These are phyloP conservation scores for Drosophila mercatorum DNA, from an alignment of 2,888 invertebrate genomes.

Conservation along the genomic window DNA sequence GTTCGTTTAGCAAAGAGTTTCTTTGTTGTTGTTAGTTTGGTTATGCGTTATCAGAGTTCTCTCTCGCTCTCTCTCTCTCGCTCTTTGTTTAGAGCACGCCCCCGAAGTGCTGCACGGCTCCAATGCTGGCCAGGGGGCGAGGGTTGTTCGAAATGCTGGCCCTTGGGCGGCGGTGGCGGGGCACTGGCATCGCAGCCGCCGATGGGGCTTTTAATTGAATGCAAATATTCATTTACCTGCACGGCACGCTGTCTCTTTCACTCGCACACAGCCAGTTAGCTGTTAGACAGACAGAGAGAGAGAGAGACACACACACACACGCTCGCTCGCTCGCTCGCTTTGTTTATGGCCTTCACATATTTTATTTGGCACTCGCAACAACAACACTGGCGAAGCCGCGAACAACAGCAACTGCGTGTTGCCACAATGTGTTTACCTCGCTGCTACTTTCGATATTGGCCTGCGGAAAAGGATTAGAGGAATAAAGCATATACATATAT, in stretches of 20 bases:
- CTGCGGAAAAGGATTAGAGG: conserved; percentile 28
- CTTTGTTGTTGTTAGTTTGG: conserved; percentile 16
- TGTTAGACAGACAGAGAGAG: not conserved
- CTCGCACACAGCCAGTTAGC: not conserved
- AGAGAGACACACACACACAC: not conserved
- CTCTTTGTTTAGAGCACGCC: conserved; percentile 15
- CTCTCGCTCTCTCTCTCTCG: conserved; percentile 7
- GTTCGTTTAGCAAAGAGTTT: conserved; percentile 57
- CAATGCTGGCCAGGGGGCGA: conserved; percentile 27
- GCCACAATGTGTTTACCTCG: conserved; percentile 26
- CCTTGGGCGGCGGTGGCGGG: conserved; percentile 42
- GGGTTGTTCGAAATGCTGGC: conserved; percentile 36
- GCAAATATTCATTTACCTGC: conserved; percentile 64
- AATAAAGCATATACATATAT: conserved; percentile 8
- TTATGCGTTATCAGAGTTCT: conserved; percentile 47
- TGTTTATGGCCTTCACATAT: conserved; percentile 45
- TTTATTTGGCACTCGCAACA: conserved; percentile 37
- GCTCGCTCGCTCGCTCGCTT: conserved; percentile 8
- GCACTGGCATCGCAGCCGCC: conserved; percentile 68
- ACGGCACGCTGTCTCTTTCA: conserved; percentile 15
- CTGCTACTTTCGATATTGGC: conserved; percentile 20
- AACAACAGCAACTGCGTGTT: conserved; percentile 23
- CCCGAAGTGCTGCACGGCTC: conserved; percentile 24
- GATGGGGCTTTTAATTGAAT: conserved; percentile 61
- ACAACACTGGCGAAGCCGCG: conserved; percentile 28